A percentile compares a stretch with the other conserved stretches of the same genome.
Evolutionary conservation across 2,797 vertebrate species (phyloP).

Genomic region (Acanthis flammea): DNA sequence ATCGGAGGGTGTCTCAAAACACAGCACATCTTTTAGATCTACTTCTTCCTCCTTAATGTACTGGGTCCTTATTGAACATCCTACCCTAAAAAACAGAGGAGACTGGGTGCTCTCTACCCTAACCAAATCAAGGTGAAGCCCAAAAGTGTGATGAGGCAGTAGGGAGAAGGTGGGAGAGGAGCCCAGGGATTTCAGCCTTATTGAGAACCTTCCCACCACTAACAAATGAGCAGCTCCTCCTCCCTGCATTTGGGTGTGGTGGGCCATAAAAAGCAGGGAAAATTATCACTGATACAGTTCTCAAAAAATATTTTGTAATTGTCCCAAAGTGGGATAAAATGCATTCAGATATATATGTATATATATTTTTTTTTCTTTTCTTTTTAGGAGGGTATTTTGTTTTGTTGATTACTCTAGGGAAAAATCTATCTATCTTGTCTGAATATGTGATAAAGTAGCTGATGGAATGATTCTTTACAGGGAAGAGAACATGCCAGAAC

Average conservation of each 20-base stretch:
- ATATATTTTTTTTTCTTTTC: neutral
- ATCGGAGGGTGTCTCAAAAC: neutral
- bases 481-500: neutral
- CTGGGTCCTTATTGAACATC: neutral
- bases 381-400: neutral
- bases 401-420: neutral
- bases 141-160: neutral
- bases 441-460: neutral
- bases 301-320: neutral
- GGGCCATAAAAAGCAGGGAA: neutral
- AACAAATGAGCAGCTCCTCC: neutral
- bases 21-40: neutral
- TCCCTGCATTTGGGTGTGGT: neutral
- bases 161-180: neutral
- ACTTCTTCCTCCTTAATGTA: rapidly evolving
- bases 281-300: neutral
- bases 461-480: neutral
- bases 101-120: neutral
- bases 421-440: neutral
- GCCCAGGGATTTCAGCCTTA: neutral
- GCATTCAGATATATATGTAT: neutral
- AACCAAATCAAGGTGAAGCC: neutral
- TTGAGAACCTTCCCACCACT: neutral
- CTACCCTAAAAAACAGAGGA: neutral
- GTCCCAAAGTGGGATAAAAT: neutral